Evolutionary conservation across 1,140 invertebrate genomes (phyloP).

Genomic region (Apis dorsata): DNA sequence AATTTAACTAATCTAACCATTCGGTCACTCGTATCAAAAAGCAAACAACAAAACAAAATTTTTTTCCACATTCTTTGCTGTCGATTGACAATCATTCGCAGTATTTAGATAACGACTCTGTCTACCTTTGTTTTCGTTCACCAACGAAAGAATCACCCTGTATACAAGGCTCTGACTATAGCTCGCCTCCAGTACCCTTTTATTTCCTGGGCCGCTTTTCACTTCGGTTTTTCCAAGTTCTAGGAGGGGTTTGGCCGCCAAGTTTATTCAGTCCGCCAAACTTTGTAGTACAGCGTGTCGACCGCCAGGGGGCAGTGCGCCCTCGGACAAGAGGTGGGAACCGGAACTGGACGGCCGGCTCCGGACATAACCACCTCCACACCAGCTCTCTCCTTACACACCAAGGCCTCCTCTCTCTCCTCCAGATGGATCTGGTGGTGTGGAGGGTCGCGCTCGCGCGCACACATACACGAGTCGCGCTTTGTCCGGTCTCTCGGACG

Average conservation of each 20-base stretch:
- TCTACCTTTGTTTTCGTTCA: no score
- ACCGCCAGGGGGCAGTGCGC: conserved; percentile 78
- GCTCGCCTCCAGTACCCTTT: conserved; percentile 47
- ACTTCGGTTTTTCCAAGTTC: conserved; percentile 74
- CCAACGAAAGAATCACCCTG: no score
- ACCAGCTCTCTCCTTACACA: conserved; percentile 19
- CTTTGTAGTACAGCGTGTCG: conserved; percentile 80
- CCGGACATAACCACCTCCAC: conserved; percentile 73
- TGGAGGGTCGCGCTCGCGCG: conserved; percentile 48
- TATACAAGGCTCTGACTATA: neutral
- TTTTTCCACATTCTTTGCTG: no score
- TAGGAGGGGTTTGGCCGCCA: conserved; percentile 72
- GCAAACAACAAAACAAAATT: no score
- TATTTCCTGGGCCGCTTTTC: conserved; percentile 66
- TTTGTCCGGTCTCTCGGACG: conserved; percentile 80
- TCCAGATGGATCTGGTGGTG: conserved; percentile 15
- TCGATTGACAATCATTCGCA: no score
- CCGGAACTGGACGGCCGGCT: conserved; percentile 75
- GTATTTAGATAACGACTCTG: no score
- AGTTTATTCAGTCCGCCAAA: conserved; percentile 80
- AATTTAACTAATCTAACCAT: no score
- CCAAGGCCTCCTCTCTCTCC: conserved; percentile 2
- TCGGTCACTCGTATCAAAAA: no score
- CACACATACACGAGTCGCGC: conserved; percentile 77
- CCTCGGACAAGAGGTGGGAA: conserved; percentile 74